phyloP scores from a whole-genome alignment of 2,797 vertebrate genomes.

The Numenius phaeopus region DNA sequence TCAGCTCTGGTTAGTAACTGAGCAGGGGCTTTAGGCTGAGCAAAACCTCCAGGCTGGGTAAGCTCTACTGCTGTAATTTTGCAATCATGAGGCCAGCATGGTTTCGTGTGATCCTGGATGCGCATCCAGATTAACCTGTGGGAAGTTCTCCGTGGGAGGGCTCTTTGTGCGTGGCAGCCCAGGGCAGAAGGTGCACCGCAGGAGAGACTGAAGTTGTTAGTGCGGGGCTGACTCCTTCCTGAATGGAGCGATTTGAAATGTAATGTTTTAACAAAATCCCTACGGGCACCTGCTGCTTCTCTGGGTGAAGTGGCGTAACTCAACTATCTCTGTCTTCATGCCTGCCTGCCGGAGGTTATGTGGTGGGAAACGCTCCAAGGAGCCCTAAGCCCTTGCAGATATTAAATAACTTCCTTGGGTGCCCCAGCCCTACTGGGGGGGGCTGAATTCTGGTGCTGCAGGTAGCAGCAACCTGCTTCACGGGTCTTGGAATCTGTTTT shows the following conservation, averaged over 20 bases:
- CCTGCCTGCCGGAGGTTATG: background rate
- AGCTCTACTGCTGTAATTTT: background rate
- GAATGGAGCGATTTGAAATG: conserved; percentile 36
- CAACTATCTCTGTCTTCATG: background rate
- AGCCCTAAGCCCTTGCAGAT: background rate
- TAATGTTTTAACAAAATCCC: conserved; percentile 20
- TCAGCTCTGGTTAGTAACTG: background rate
- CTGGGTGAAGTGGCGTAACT: background rate
- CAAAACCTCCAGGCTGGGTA: background rate
- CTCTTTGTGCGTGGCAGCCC: conserved; percentile 4
- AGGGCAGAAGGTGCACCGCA: conserved; percentile 37
- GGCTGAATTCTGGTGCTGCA: background rate
- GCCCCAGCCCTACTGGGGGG: background rate
- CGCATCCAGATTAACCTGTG: conserved; percentile 37
- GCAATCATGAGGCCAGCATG: background rate
- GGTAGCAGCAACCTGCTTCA: background rate
- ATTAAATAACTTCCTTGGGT: background rate
- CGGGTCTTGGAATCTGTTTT: background rate
- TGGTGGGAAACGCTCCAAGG: background rate
- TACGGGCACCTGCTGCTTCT: conserved; percentile 33
- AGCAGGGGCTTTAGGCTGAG: background rate
- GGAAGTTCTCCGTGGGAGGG: conserved; percentile 22
- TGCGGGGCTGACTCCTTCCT: background rate
- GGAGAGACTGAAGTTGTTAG: conserved; percentile 48
- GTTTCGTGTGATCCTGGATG: conserved; percentile 21